These are phyloP conservation scores for Notamacropus eugenii DNA, from an alignment of 2,797 vertebrate species.

Conservation along the genomic window DNA sequence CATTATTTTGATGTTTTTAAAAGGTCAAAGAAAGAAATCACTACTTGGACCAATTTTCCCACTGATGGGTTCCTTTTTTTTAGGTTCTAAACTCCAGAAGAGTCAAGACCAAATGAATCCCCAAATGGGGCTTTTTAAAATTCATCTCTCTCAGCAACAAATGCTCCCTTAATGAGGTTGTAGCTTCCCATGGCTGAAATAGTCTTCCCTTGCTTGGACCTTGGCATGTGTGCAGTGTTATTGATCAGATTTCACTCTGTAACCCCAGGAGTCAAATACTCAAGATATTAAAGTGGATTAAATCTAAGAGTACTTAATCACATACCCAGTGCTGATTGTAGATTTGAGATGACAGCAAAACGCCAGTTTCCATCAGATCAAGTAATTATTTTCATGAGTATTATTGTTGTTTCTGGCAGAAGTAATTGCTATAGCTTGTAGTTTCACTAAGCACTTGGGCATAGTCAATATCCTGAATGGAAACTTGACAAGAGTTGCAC, in stretches of 20 bases:
- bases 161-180: conserved; percentile 45
- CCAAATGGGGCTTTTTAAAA: background rate
- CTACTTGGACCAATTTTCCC: conserved; percentile 9
- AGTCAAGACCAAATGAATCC: background rate
- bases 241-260: conserved; percentile 61
- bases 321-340: conserved; percentile 70
- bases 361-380: conserved; percentile 72
- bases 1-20: conserved; percentile 27
- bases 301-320: conserved; percentile 77
- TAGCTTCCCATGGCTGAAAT: conserved; percentile 62
- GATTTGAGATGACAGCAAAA: conserved; percentile 80
- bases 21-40: conserved; percentile 1
- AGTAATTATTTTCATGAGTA: conserved; percentile 77
- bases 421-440: background rate
- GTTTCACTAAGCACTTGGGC: background rate
- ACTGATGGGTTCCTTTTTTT: conserved; percentile 15
- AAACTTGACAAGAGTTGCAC: conserved; percentile 36
- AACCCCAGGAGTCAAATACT: conserved; percentile 65
- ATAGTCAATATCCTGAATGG: conserved; percentile 15
- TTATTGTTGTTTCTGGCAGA: conserved; percentile 21
- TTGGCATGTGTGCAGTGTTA: conserved; percentile 9
- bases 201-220: conserved; percentile 57
- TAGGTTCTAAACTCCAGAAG: background rate
- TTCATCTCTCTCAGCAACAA: conserved; percentile 31
- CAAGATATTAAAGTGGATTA: conserved; percentile 79